Percentiles rank a stretch among this genome's conserved stretches.
phyloP scores from a whole-genome alignment of 1,140 invertebrate genomes.

The Planococcus citri region DNA sequence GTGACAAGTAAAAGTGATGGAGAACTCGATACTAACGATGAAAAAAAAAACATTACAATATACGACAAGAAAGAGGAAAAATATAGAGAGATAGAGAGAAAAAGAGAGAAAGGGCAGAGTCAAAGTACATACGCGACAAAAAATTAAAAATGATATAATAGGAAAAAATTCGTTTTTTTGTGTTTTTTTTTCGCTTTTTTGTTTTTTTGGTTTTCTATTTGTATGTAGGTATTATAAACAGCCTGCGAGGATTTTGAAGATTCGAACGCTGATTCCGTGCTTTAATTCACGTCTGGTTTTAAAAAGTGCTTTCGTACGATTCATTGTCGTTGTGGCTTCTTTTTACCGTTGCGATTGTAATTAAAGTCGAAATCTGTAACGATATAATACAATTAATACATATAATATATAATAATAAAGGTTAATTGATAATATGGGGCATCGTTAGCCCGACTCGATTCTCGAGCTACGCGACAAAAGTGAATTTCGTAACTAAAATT shows the following conservation, averaged over 20 bases:
- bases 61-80: background rate
- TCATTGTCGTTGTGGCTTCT: background rate
- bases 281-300: background rate
- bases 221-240: background rate
- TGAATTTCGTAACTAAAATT: background rate
- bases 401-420: background rate
- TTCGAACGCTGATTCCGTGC: background rate
- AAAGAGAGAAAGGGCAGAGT: background rate
- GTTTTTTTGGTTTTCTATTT: too few species aligned
- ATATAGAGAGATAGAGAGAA: background rate
- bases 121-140: background rate
- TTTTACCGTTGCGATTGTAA: background rate
- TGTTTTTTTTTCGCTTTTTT: background rate
- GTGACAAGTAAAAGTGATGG: background rate
- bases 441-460: too few species aligned
- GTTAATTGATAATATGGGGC: background rate
- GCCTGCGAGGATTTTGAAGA: background rate
- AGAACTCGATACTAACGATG: background rate
- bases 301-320: background rate
- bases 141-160: background rate
- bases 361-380: slow-evolving; percentile 3
- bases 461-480: background rate
- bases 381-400: too few species aligned
- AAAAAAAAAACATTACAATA: background rate
- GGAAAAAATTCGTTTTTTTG: background rate